phyloP scores from a whole-genome alignment of 37 sponge, comb jelly and placozoan species.

The Cladorhizidae sp. region DNA sequence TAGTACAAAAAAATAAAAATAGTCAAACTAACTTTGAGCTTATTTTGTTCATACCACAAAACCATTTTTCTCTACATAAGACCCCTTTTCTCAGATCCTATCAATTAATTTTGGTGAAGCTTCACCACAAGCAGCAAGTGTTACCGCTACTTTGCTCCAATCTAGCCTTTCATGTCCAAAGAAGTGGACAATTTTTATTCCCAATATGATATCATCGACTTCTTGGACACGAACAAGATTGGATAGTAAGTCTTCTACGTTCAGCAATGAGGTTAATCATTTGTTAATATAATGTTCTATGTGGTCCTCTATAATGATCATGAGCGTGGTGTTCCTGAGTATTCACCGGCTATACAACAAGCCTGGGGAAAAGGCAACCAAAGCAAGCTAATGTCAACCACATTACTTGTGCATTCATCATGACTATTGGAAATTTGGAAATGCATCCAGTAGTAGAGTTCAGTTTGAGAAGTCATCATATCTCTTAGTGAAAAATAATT shows the following conservation, averaged over 20 bases:
- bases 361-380: slow-evolving; percentile 18
- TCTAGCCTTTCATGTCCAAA: slow-evolving; percentile 12
- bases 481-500: slow-evolving; percentile 51
- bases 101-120: too few species aligned
- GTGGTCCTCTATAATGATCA: slow-evolving; percentile 30
- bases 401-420: slow-evolving; percentile 23
- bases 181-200: slow-evolving; percentile 22
- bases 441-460: slow-evolving; percentile 36
- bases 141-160: not conserved
- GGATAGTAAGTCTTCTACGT: slow-evolving; percentile 36
- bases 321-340: slow-evolving; percentile 14
- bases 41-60: too few species aligned
- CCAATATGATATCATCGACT: slow-evolving; percentile 47
- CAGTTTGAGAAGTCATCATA: slow-evolving; percentile 30
- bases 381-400: too few species aligned
- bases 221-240: slow-evolving; percentile 34
- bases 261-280: slow-evolving; percentile 30
- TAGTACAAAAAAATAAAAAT: too few species aligned
- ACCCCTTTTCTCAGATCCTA: too few species aligned
- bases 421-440: slow-evolving; percentile 38
- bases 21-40: too few species aligned
- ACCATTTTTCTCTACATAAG: too few species aligned
- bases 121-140: too few species aligned
- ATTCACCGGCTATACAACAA: slow-evolving; percentile 41
- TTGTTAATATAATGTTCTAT: slow-evolving; percentile 34